Evolutionary conservation across 2,888 invertebrate species (phyloP).

Genomic region (Eutolmus rufibarbis): DNA sequence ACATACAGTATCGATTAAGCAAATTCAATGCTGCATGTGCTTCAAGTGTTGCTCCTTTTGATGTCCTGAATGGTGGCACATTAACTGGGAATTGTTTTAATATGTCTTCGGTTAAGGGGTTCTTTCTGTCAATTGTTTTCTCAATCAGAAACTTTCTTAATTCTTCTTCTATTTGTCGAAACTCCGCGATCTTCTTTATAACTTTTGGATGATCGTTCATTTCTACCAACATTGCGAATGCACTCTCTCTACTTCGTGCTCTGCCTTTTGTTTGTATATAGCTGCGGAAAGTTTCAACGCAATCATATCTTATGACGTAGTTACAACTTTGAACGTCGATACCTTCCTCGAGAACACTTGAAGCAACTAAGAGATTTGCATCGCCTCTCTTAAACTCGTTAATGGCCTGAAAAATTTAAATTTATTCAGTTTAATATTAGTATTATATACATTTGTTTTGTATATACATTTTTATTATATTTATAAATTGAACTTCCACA

Average conservation of each 20-base stretch:
- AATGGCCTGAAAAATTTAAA: conserved; percentile 60
- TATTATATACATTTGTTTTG: too few species aligned
- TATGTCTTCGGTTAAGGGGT: conserved; percentile 67
- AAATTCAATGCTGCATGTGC: conserved; percentile 59
- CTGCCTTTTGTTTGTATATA: conserved; percentile 91
- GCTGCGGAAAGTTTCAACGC: conserved; percentile 75
- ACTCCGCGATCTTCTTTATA: conserved; percentile 61
- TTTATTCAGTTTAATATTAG: too few species aligned
- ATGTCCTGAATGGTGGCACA: conserved; percentile 53
- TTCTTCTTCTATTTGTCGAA: conserved; percentile 65
- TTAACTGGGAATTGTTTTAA: conserved; percentile 65
- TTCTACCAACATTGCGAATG: conserved; percentile 68
- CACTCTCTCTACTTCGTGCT: conserved; percentile 73
- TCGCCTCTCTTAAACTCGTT: conserved; percentile 67
- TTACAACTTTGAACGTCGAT: conserved; percentile 86
- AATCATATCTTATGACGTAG: conserved; percentile 78
- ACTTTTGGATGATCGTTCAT: conserved; percentile 54
- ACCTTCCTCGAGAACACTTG: conserved; percentile 90
- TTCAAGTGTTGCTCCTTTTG: conserved; percentile 52
- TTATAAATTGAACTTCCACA: too few species aligned
- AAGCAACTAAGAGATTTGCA: conserved; percentile 73
- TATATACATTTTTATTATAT: too few species aligned
- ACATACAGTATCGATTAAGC: conserved; percentile 81
- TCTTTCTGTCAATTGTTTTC: conserved; percentile 65
- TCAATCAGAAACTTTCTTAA: conserved; percentile 69